phyloP scores from a whole-genome alignment of 2,113 vertebrate species.

The Pangasianodon hypophthalmus region DNA sequence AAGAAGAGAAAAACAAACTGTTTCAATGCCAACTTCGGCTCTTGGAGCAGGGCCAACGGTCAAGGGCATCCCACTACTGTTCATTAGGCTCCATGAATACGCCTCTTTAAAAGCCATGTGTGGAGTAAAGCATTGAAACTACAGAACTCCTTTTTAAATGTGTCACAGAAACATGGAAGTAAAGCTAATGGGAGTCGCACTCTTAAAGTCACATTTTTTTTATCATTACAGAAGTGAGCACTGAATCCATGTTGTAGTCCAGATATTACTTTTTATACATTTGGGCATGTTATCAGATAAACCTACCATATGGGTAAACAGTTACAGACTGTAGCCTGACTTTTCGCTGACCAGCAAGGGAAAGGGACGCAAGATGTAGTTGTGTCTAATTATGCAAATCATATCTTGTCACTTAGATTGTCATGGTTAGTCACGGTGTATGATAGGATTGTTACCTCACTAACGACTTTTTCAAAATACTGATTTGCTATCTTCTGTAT shows the following conservation, averaged over 20 bases:
- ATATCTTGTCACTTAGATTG: background rate
- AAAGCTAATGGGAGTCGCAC: background rate
- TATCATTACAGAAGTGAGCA: background rate
- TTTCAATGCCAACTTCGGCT: background rate
- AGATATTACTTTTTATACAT: background rate
- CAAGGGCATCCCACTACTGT: conserved; percentile 1
- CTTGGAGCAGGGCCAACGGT: background rate
- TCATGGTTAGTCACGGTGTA: background rate
- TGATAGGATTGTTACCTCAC: background rate
- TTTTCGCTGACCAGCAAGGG: background rate
- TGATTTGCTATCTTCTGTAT: background rate
- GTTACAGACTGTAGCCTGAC: background rate
- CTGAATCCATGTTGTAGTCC: background rate
- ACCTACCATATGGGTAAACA: background rate
- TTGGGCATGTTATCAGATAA: background rate
- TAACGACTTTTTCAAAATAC: background rate
- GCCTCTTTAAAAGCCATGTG: background rate
- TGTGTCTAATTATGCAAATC: background rate
- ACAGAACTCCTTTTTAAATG: background rate
- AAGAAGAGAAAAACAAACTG: conserved; percentile 17
- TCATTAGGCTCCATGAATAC: background rate
- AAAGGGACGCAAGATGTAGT: background rate
- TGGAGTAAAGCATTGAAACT: background rate
- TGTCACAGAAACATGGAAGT: background rate
- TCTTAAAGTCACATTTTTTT: background rate